Evolutionary conservation across 2,888 invertebrate species (phyloP).

Genomic region (Acleris laterana): DNA sequence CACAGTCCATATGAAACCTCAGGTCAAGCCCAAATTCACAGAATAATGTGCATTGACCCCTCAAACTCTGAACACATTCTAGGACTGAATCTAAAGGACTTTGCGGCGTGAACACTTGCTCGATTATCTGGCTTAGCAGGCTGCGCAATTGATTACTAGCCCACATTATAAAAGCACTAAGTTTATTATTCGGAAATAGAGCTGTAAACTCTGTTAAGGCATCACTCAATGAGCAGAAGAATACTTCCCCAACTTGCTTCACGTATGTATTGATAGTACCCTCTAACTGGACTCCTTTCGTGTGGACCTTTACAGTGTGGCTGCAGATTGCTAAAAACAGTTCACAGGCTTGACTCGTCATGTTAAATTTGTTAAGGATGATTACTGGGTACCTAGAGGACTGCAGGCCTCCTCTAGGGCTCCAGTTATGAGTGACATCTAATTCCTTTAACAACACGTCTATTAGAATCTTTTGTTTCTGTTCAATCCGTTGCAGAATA

Average conservation of each 20-base stretch:
- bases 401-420: conserved; percentile 94
- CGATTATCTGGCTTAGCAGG: conserved; percentile 91
- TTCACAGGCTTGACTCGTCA: conserved; percentile 90
- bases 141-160: conserved; percentile 92
- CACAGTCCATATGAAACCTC: conserved; percentile 94
- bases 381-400: conserved; percentile 93
- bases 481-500: conserved; percentile 85
- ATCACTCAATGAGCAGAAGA: conserved; percentile 92
- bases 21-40: conserved; percentile 93
- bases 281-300: conserved; percentile 91
- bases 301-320: conserved; percentile 91
- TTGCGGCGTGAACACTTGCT: conserved; percentile 96
- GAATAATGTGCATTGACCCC: conserved; percentile 87
- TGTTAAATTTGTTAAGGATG: conserved; percentile 90
- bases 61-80: conserved; percentile 92
- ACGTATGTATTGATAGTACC: conserved; percentile 92
- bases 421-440: conserved; percentile 94
- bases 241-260: conserved; percentile 91
- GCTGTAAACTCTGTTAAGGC: conserved; percentile 85
- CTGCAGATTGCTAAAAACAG: conserved; percentile 92
- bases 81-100: conserved; percentile 92
- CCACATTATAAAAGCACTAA: conserved; percentile 93
- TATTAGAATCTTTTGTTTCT: conserved; percentile 90
- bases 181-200: conserved; percentile 90
- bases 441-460: conserved; percentile 95